Conservation (phyloP, 1,140 invertebrate genomes). For the Lethocerus indicus region DNA sequence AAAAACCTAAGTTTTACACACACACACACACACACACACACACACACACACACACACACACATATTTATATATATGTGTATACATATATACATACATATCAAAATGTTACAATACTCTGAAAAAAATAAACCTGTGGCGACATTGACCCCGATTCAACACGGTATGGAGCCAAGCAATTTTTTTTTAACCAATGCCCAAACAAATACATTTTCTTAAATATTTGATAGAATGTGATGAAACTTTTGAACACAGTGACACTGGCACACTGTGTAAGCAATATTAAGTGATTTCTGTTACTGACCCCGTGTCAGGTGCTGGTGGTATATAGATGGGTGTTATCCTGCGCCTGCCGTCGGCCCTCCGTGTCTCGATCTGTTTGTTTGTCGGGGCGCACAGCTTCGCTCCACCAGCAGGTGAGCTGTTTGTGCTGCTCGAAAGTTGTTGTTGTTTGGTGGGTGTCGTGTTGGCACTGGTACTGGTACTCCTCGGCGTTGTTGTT, state of each 20-base stretch:
- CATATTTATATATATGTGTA: too few relatives aligned
- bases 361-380: constrained; percentile 89
- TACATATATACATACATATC: too few relatives aligned
- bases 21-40: too few relatives aligned
- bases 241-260: too few relatives aligned
- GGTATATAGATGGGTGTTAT: constrained; percentile 95
- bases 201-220: background rate
- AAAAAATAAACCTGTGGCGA: background rate
- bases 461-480: background rate
- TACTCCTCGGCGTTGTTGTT: too few relatives aligned
- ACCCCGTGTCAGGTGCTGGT: constrained; percentile 23
- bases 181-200: background rate
- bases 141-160: background rate
- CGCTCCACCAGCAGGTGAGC: constrained; percentile 9
- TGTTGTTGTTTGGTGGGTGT: constrained; percentile 19
- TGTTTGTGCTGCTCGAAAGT: too few relatives aligned
- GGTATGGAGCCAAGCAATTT: background rate
- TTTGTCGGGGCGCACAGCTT: constrained; percentile 19
- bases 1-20: too few relatives aligned
- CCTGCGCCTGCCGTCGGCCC: constrained; percentile 78
- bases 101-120: too few relatives aligned
- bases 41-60: too few relatives aligned
- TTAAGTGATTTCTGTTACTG: too few relatives aligned
- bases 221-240: too few relatives aligned
- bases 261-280: too few relatives aligned